phyloP scores from a whole-genome alignment of 2,113 vertebrate species.

The Sprattus sprattus region DNA sequence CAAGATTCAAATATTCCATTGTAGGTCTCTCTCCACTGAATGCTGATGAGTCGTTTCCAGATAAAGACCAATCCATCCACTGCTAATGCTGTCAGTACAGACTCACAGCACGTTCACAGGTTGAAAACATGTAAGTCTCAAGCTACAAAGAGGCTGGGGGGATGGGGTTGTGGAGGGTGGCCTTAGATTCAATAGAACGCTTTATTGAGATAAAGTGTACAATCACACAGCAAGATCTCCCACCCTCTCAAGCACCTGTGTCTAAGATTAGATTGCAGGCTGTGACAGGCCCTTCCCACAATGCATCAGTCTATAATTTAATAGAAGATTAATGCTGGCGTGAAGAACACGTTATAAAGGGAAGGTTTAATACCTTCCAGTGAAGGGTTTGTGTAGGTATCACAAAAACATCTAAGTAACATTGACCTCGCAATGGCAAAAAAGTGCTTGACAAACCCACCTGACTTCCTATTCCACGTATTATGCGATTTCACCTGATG shows the following conservation, averaged over 20 bases:
- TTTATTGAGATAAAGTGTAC: conserved; percentile 68
- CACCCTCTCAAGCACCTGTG: conserved; percentile 55
- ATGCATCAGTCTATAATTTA: conserved; percentile 63
- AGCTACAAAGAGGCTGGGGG: background rate
- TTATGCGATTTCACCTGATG: background rate
- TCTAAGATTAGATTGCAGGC: conserved; percentile 67
- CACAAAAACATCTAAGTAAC: background rate
- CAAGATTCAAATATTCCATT: background rate
- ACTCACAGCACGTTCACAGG: background rate
- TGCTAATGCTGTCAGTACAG: background rate
- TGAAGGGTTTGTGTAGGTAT: background rate
- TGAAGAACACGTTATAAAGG: background rate
- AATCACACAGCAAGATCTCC: conserved; percentile 57
- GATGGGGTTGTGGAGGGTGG: background rate
- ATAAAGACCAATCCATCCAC: background rate
- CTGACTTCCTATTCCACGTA: conserved; percentile 18
- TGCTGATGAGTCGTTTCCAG: background rate
- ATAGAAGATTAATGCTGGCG: conserved; percentile 43
- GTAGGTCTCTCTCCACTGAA: background rate
- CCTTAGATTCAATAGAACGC: background rate
- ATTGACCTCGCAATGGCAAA: background rate
- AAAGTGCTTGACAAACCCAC: background rate
- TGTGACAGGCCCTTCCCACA: conserved; percentile 51
- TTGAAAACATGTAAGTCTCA: background rate
- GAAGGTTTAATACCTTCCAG: background rate